phyloP scores from a whole-genome alignment of 2,113 vertebrate genomes.

The Cebidichthys violaceus region DNA sequence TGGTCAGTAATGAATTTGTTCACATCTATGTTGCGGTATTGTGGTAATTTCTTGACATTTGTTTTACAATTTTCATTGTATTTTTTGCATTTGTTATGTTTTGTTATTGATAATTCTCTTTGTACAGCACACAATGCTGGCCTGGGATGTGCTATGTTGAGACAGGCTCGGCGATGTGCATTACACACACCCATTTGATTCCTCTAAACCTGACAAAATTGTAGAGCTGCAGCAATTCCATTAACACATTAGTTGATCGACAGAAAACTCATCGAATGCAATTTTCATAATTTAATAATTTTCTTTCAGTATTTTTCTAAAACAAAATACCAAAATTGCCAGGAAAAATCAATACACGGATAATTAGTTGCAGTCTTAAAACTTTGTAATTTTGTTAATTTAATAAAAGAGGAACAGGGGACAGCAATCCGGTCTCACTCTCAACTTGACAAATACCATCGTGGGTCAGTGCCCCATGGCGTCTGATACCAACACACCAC shows the following conservation, averaged over 20 bases:
- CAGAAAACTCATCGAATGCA: not conserved
- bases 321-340: not conserved
- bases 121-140: not conserved
- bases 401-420: not conserved
- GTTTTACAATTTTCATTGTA: not conserved
- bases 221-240: not conserved
- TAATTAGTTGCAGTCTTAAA: not conserved
- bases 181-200: not conserved
- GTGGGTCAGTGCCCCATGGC: no score
- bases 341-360: not conserved
- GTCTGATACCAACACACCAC: no score
- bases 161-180: not conserved
- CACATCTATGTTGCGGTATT: not conserved
- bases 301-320: not conserved
- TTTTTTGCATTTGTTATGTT: not conserved
- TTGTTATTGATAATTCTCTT: not conserved
- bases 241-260: not conserved
- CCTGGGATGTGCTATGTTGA: not conserved
- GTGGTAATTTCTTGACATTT: not conserved
- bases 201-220: not conserved
- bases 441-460: no score
- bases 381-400: not conserved
- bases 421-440: not conserved
- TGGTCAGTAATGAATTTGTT: not conserved
- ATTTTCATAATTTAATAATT: not conserved